Evolutionary conservation across 2,888 invertebrate species (phyloP), one percentile per base, ranked within the genome.

Genomic region (Carterocephalus palaemon): DNA sequence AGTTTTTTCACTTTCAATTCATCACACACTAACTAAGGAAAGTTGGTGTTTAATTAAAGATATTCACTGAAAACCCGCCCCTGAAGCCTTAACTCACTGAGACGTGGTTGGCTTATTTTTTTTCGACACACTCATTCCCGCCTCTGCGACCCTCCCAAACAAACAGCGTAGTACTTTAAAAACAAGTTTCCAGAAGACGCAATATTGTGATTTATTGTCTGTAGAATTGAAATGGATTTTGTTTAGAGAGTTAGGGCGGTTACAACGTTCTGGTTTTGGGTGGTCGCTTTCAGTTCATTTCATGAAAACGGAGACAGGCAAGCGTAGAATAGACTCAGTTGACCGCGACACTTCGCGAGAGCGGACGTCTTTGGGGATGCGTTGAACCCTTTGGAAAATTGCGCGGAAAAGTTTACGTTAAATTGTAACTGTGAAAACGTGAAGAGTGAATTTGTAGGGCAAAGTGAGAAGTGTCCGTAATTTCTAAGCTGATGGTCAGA

Each of bases 21-120:
- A 80, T 83, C 80, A 76, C 69, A 63, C 60, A 49, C 62, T 52
- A 59, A 65, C 64, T 70, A 66, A 65, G 64, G 54, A 71, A 83
- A 84, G 70, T 83, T 80, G 68, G 67, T 60, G 70, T 77, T 83
- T 86, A 86, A 86, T 86, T 85, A 85, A 84, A 82, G 81, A 86
- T 79, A 76, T 76, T 79, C 76, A 64, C 67, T 70, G 62, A 60
- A 76, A 75, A 72, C 82, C 81, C 85, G 85, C 85, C 85, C 84
- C 74, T 74, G 75, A 69, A 77, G 75, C 84, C 75, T 80, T 79
- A 78, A 79, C 75, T 84, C 79, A 83, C 70, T 73, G 84, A 79
- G 82, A 80, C 85, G 84, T 78, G 86, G 86, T 86, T 86, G 86
- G 86, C 74, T 85, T 86, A 84, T 82, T 85, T 86, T 85, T 85